phyloP scores from a whole-genome alignment of 2,888 invertebrate genomes.

The Seladonia tumulorum region DNA sequence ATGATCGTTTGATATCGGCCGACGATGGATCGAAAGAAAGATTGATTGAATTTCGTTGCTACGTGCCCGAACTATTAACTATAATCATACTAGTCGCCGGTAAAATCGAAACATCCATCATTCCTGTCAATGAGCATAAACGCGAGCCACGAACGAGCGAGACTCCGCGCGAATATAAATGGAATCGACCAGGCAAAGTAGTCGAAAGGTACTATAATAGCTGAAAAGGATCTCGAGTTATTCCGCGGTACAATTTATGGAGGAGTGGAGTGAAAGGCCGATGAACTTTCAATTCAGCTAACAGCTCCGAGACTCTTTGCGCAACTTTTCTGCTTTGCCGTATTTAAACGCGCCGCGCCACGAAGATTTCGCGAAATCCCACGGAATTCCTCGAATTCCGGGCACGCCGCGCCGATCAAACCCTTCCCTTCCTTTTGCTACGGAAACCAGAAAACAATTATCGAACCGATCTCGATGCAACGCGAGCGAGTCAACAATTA shows the following conservation, averaged over 20 bases:
- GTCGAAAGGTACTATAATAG: conserved; percentile 59
- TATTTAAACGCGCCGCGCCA: neutral
- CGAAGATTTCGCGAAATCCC: neutral
- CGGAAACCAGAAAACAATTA: conserved; percentile 3
- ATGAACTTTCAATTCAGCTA: conserved; percentile 53
- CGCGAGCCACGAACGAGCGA: conserved; percentile 61
- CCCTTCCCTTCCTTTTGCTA: neutral
- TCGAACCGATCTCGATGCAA: neutral
- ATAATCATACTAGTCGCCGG: conserved; percentile 69
- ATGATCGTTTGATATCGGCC: conserved; percentile 58
- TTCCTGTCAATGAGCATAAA: conserved; percentile 72
- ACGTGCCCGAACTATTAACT: conserved; percentile 68
- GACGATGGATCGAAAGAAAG: conserved; percentile 64
- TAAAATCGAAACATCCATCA: conserved; percentile 76
- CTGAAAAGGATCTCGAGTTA: conserved; percentile 52
- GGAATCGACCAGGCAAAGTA: conserved; percentile 63
- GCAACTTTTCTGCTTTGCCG: conserved; percentile 27
- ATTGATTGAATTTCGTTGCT: conserved; percentile 75
- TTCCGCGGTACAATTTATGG: conserved; percentile 48
- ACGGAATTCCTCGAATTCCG: neutral
- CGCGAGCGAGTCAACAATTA: neutral
- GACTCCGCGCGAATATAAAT: conserved; percentile 61
- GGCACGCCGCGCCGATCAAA: neutral
- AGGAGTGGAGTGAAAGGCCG: conserved; percentile 54
- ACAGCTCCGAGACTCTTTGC: conserved; percentile 6